phyloP scores from a whole-genome alignment of 2,888 invertebrate genomes.

The Trimorus sp. region DNA sequence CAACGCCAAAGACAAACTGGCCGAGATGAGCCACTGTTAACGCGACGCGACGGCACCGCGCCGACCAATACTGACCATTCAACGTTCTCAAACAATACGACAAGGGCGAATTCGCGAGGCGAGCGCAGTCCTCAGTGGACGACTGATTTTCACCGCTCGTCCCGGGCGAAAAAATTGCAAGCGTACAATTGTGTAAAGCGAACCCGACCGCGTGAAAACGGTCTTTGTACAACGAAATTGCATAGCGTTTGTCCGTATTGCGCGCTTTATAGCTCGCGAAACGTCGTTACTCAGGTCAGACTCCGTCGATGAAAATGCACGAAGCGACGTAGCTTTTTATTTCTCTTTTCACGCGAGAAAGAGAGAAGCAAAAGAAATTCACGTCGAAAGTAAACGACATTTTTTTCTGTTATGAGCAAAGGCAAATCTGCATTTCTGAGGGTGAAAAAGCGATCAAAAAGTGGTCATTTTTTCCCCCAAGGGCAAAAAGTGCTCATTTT shows the following conservation, averaged over 20 bases:
- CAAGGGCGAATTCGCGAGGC: not conserved
- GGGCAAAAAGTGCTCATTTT: too few species aligned
- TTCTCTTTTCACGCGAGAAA: too few species aligned
- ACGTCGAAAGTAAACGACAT: too few species aligned
- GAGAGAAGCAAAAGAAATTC: too few species aligned
- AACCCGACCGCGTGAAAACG: conserved; percentile 1
- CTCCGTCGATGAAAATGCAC: not conserved
- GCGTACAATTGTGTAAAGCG: not conserved
- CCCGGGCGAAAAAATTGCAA: not conserved
- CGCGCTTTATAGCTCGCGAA: too few species aligned
- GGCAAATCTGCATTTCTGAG: too few species aligned
- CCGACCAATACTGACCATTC: conserved; percentile 69
- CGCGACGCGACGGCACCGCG: conserved; percentile 17
- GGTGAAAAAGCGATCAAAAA: too few species aligned
- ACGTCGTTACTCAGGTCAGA: not conserved
- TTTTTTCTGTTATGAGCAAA: not conserved
- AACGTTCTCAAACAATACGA: conserved; percentile 14
- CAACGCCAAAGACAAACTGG: conserved; percentile 64
- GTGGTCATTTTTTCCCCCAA: too few species aligned
- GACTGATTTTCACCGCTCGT: not conserved
- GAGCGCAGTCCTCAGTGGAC: not conserved
- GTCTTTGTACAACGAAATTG: conserved; percentile 45
- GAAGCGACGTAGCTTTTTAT: too few species aligned
- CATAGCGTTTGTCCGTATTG: conserved; percentile 22
- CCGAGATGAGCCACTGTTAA: conserved; percentile 72